Evolutionary conservation across 2,888 invertebrate genomes (phyloP).

Genomic region (Polyploca ridens): DNA sequence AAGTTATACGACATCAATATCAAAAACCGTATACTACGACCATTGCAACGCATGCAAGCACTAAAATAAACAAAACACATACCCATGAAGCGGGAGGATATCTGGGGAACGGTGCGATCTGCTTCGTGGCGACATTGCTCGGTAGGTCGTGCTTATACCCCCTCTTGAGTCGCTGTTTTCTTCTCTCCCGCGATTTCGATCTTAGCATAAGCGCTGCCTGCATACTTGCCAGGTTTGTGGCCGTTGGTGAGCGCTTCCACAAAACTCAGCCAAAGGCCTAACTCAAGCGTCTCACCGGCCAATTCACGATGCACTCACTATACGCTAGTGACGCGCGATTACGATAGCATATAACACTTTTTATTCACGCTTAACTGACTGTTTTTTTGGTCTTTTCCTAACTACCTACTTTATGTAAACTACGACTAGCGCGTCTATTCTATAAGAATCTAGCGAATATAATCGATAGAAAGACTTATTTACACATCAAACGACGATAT

Average conservation of each 20-base stretch:
- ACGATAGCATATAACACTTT: constrained; percentile 22
- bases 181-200: constrained; percentile 94
- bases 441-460: constrained; percentile 30
- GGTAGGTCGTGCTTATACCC: constrained; percentile 91
- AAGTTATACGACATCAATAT: background rate
- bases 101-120: constrained; percentile 94
- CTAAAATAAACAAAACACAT: constrained; percentile 56
- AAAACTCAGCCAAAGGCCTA: constrained; percentile 54
- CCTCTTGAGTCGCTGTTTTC: constrained; percentile 90
- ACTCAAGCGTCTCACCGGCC: constrained; percentile 25
- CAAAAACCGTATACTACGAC: constrained; percentile 19
- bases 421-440: constrained; percentile 55
- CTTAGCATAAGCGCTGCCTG: constrained; percentile 97
- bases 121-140: constrained; percentile 94
- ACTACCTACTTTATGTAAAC: constrained; percentile 23
- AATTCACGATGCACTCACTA: constrained; percentile 33
- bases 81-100: constrained; percentile 93
- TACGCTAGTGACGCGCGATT: constrained; percentile 22
- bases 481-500: constrained; percentile 64
- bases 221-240: constrained; percentile 89
- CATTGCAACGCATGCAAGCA: constrained; percentile 18
- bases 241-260: constrained; percentile 56
- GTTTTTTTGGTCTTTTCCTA: constrained; percentile 33
- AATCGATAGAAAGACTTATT: constrained; percentile 47
- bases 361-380: constrained; percentile 29